phyloP scores from a whole-genome alignment of 2,888 invertebrate species.

The Brachypterus glaber region DNA sequence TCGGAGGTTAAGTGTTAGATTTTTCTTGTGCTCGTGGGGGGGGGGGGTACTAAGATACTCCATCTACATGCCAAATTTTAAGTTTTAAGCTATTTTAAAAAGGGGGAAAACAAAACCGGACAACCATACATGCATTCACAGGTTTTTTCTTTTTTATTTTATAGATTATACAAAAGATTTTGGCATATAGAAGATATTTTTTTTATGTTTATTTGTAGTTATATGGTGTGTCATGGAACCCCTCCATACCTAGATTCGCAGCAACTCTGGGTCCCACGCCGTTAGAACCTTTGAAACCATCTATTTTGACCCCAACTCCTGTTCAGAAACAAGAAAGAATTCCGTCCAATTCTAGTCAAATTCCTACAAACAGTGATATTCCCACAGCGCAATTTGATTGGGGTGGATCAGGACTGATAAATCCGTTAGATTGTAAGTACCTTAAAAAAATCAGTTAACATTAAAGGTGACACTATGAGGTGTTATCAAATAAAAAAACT shows the following conservation, averaged over 20 bases:
- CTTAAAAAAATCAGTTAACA: conserved; percentile 8
- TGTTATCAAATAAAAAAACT: not conserved
- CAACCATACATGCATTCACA: too few relatives aligned
- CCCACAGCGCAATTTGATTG: conserved; percentile 66
- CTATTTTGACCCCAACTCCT: conserved; percentile 20
- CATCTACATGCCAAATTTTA: too few relatives aligned
- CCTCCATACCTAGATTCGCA: conserved; percentile 74
- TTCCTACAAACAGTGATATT: conserved; percentile 35
- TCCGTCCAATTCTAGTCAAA: conserved; percentile 13
- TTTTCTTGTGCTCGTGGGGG: too few relatives aligned
- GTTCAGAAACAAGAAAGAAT: conserved; percentile 6
- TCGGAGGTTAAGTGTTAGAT: too few relatives aligned
- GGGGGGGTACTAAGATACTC: too few relatives aligned
- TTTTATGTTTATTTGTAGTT: conserved; percentile 50
- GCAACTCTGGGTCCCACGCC: conserved; percentile 73
- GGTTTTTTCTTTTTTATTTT: too few relatives aligned
- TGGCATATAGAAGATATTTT: too few relatives aligned
- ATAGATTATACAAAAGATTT: too few relatives aligned
- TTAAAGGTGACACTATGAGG: not conserved
- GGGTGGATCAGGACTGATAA: conserved; percentile 60
- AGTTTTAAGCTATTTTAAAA: too few relatives aligned
- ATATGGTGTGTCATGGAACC: conserved; percentile 74
- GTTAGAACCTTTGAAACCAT: conserved; percentile 63
- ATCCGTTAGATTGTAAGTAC: conserved; percentile 59
- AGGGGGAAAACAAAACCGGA: too few relatives aligned